phyloP scores from a whole-genome alignment of 1,140 invertebrate species.

The Belonocnema kinseyi region DNA sequence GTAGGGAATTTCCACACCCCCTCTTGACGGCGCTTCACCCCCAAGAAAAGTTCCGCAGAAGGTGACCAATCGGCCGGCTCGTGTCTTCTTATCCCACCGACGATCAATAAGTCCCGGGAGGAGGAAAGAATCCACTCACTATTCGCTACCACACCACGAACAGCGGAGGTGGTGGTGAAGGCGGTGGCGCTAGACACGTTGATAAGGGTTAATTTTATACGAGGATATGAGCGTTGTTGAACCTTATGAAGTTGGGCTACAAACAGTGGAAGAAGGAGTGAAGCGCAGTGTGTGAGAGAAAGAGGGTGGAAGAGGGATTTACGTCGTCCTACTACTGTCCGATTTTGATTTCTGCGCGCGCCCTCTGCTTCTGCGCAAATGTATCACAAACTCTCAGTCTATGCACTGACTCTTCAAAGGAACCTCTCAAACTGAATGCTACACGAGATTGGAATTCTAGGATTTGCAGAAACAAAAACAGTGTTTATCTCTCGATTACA shows the following conservation, averaged over 20 bases:
- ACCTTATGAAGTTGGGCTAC: conserved; percentile 47
- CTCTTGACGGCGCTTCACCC: conserved; percentile 45
- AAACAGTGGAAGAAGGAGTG: conserved; percentile 38
- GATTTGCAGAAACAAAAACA: neutral
- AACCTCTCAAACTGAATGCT: neutral
- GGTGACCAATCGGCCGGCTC: conserved; percentile 69
- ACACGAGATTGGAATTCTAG: neutral
- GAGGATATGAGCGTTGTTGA: conserved; percentile 62
- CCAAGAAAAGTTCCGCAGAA: conserved; percentile 47
- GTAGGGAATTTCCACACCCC: conserved; percentile 17
- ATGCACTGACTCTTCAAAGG: conserved; percentile 42
- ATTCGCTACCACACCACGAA: conserved; percentile 61
- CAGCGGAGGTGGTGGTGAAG: conserved; percentile 54
- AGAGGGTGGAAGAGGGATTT: conserved; percentile 45
- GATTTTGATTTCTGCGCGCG: conserved; percentile 69
- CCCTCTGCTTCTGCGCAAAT: conserved; percentile 55
- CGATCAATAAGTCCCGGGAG: conserved; percentile 75
- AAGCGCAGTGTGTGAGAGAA: conserved; percentile 38
- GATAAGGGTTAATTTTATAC: conserved; percentile 77
- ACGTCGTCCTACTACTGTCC: conserved; percentile 62
- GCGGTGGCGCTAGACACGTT: conserved; percentile 61
- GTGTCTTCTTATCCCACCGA: conserved; percentile 72
- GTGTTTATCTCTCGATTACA: neutral
- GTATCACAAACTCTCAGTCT: conserved; percentile 50
- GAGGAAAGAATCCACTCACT: conserved; percentile 72